Base-by-base conservation (phyloP, 1,140 invertebrate species). In the Trichonephila clavata region DNA sequence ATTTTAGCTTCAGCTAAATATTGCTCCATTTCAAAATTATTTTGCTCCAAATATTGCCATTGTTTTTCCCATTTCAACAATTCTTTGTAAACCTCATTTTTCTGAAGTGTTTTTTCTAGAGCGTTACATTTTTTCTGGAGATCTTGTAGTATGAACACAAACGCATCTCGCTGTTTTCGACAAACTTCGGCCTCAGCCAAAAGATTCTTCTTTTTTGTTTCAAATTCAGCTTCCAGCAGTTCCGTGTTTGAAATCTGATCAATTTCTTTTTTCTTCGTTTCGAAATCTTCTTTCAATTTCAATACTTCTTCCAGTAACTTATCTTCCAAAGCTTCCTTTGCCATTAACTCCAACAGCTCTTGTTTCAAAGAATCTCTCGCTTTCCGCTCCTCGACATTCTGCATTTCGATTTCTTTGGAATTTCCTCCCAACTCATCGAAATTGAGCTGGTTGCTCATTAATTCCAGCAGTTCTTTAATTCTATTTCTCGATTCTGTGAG, bases 21-120 rank as follows among this genome's bases (percentile, higher is more conserved):
- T 16, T 91, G 32, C 39, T 91, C 39, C 7, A 83, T 39, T 0
- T 20, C 57, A 63, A 83, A 91, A 27, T 91, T 91, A 14, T 65
- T 68, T 65, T 91, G 57, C 21, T 91, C 90, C 50, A 83, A 43
- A 10, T 39, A 39, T 57, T 84, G 90, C 90, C 90, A 91, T 24
- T 32, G 20, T 6, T 84, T 91, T 63, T 91, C 90, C n/a, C 84
- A 8, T 20, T 63, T 63, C 1, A 3, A 2, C 21, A 91, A 27
- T 20, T 83, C 80, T 43, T n/a, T 50, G 20, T 24, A 16, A 50
- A 32, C n/a, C 8, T 43, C 50, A 3, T 50, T 61, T 43, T 81
- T 24, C 14, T 91, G 60, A 32, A 83, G 68, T 8, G 16, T 21
- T 6, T 65, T 16, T 63, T 61, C 27, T 6, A 90, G 43, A 8